A percentile compares a stretch with the other conserved stretches of the same genome.
Evolutionary conservation across 2,113 vertebrate species (phyloP).

Genomic region (Talpa occidentalis): DNA sequence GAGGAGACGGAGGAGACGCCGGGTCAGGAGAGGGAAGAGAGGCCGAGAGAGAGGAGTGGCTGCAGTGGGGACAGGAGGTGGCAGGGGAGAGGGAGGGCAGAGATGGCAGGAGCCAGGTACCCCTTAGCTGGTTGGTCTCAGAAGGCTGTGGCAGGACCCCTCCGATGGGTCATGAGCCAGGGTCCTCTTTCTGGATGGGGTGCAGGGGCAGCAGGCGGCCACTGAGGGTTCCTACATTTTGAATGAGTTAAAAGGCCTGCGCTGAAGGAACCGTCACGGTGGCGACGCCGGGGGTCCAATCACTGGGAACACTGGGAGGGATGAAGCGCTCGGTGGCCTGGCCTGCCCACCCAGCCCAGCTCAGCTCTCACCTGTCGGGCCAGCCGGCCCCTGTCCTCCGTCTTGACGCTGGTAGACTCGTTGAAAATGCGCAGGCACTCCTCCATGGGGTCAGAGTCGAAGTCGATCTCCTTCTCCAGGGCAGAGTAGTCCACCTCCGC

Average conservation of each 20-base stretch:
- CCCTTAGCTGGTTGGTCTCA: neutral
- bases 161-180: neutral
- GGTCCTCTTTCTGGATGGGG: slow-evolving; percentile 23
- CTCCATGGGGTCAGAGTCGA: slow-evolving; percentile 96
- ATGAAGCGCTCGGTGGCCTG: too few relatives aligned
- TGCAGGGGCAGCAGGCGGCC: neutral
- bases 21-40: too few relatives aligned
- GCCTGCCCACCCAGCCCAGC: too few relatives aligned
- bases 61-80: fast-evolving
- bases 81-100: neutral
- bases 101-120: neutral
- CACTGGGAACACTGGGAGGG: neutral
- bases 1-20: neutral
- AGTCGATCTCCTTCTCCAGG: slow-evolving; percentile 93
- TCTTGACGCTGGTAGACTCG: slow-evolving; percentile 96
- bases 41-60: too few relatives aligned
- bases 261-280: neutral
- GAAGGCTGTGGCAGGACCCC: neutral
- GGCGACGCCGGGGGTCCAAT: neutral
- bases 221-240: slow-evolving; percentile 44
- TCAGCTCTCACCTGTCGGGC: slow-evolving; percentile 90
- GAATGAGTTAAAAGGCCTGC: neutral
- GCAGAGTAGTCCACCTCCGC: slow-evolving; percentile 86
- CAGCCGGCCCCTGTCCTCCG: slow-evolving; percentile 95
- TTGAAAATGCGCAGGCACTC: slow-evolving; percentile 98